Conservation (phyloP, 2,113 vertebrate genomes). For the Peromyscus leucopus region DNA sequence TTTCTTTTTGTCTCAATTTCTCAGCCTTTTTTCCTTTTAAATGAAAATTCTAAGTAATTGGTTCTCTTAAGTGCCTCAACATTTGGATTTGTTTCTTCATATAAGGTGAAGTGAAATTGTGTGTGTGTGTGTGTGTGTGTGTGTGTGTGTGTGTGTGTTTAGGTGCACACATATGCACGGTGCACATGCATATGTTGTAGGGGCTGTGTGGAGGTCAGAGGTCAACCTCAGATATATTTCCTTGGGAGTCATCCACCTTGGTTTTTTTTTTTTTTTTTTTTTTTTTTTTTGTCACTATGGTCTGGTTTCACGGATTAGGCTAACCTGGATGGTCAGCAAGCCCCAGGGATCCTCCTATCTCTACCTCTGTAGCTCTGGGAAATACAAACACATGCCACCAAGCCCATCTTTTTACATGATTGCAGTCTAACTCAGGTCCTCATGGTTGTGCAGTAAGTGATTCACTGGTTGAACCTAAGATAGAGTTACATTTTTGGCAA, state of each 20-base stretch:
- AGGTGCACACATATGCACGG: background rate
- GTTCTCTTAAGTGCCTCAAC: background rate
- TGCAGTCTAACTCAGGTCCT: background rate
- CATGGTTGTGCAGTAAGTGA: background rate
- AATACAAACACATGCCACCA: background rate
- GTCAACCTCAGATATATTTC: background rate
- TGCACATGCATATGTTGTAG: background rate
- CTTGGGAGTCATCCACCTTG: background rate
- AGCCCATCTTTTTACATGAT: background rate
- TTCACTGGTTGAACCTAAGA: background rate
- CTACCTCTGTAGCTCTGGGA: background rate
- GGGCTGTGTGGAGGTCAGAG: background rate
- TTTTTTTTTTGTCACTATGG: background rate
- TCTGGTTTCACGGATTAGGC: background rate
- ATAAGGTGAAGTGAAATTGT: background rate
- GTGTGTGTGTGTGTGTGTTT: background rate
- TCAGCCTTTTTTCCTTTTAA: background rate
- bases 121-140: background rate
- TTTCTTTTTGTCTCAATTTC: conserved; percentile 17
- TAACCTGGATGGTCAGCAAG: background rate
- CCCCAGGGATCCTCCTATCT: background rate
- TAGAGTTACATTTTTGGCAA: background rate
- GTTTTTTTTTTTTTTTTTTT: background rate
- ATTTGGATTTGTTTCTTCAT: conserved; percentile 48
- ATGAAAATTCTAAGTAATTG: conserved; percentile 13